Base-by-base conservation (phyloP, 2,797 vertebrate genomes). In the Molothrus ater region DNA sequence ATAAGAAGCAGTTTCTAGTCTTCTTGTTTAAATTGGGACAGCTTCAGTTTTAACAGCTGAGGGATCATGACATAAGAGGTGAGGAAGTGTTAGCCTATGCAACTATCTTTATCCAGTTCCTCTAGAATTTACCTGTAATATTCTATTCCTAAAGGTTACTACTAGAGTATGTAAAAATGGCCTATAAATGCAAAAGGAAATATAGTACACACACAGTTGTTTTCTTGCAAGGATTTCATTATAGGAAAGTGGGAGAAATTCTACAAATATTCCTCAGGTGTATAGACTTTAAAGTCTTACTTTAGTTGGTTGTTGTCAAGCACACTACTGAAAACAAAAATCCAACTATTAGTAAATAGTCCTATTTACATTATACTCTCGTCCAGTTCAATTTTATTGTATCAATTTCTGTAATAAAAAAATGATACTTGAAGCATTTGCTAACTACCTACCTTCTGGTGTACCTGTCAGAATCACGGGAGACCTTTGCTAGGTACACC, bases 281-380 rank as follows among this genome's bases (percentile, higher is more conserved):
- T 11, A 72, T 79, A 91, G 83, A 92, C 75, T 96, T 97, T 87
- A 95, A 97, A 96, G 72, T 83, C 57, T 97, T 97, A 86, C 31
- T 97, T 40, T 78, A 59, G 60, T 93, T 82, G 47, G 66, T 95
- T 79, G 90, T 79, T 95, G 13, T 61, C 90, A 72, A 42, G 9
- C 8, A n/a, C 29, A 13, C 4, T 56, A 56, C 47, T n/a, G 25
- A 68, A 64, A 28, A 50, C 6, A 51, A 42, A 45, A 22, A 15
- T 5, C 47, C 64, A 60, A 29, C 5, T 7, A 40, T 13, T 34
- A 76, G 5, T 8, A 81, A 72, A 38, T 53, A 48, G 4, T 24
- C 90, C 14, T 19, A 45, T 87, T 81, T 61, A 63, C 5, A 32
- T 73, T 90, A 88, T 61, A 68, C 6, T 91, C 22, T 78, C 68